A percentile compares a stretch with the other conserved stretches of the same genome.
Conservation (phyloP, 1,140 invertebrate genomes). For the Drosophila baimaii region DNA sequence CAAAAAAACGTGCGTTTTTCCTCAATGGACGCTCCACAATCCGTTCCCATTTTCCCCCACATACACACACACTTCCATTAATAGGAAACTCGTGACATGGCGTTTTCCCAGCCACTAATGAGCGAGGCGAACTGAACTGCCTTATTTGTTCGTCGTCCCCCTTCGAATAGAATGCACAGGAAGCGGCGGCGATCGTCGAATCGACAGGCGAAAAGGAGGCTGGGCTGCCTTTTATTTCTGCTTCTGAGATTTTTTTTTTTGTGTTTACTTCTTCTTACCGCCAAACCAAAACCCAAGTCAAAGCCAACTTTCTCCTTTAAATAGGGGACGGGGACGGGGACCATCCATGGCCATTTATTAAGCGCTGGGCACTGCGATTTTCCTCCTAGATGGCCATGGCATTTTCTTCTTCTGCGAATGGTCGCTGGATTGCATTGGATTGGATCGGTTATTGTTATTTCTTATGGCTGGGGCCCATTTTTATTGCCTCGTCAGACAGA, state of each 20-base stretch:
- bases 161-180: slow-evolving; percentile 49
- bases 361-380: slow-evolving; percentile 39
- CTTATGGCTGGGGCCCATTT: slow-evolving; percentile 43
- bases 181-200: slow-evolving; percentile 20
- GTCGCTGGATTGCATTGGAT: slow-evolving; percentile 23
- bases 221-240: slow-evolving; percentile 31
- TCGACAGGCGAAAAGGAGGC: slow-evolving; percentile 28
- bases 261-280: slow-evolving; percentile 8
- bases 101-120: slow-evolving; percentile 71
- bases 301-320: slow-evolving; percentile 68
- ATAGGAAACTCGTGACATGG: slow-evolving; percentile 70
- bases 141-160: slow-evolving; percentile 54
- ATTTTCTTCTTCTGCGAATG: slow-evolving; percentile 37
- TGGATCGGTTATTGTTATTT: slow-evolving; percentile 54
- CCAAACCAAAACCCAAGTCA: slow-evolving; percentile 6
- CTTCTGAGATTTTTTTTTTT: slow-evolving; percentile 32
- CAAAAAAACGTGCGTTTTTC: slow-evolving; percentile 46
- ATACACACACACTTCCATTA: slow-evolving; percentile 29
- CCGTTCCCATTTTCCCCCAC: slow-evolving; percentile 17
- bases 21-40: slow-evolving; percentile 44
- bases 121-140: slow-evolving; percentile 50
- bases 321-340: slow-evolving; percentile 29
- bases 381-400: slow-evolving; percentile 32
- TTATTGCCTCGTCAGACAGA: slow-evolving; percentile 30
- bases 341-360: slow-evolving; percentile 56